Conservation (phyloP, 2,113 vertebrate species). For the Stomatorhinus ivindoensis region DNA sequence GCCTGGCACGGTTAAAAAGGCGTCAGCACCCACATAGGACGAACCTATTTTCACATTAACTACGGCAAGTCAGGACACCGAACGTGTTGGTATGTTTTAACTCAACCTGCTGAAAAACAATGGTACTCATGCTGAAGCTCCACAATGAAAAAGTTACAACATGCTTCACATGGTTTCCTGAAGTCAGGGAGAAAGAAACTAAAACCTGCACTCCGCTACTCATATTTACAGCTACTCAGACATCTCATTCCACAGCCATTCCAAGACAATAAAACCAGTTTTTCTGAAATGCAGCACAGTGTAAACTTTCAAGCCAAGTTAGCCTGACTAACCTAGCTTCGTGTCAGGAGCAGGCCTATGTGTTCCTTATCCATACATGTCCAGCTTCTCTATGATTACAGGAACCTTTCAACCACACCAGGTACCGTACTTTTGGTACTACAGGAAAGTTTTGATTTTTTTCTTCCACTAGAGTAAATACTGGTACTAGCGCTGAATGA, state of each 20-base stretch:
- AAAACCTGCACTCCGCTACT: background rate
- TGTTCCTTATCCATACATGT: background rate
- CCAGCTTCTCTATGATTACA: background rate
- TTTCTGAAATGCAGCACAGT: background rate
- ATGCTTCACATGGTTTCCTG: background rate
- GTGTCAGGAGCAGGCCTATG: background rate
- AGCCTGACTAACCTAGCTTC: background rate
- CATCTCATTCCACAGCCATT: background rate
- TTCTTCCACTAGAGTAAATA: background rate
- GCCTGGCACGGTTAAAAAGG: background rate
- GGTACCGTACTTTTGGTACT: background rate
- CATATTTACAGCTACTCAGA: background rate
- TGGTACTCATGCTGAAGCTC: background rate
- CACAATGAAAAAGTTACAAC: background rate
- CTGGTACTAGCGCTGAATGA: background rate
- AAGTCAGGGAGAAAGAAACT: background rate
- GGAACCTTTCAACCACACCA: background rate
- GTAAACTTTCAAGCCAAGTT: background rate
- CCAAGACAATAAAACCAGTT: background rate
- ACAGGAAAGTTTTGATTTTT: background rate
- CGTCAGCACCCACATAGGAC: background rate
- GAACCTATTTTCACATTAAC: background rate
- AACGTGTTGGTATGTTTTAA: background rate
- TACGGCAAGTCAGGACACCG: background rate
- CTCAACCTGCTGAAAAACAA: background rate